Evolutionary conservation across 1,140 invertebrate species (phyloP), one percentile per base, ranked within the genome.

Genomic region (Drosophila pseudoananassae): DNA sequence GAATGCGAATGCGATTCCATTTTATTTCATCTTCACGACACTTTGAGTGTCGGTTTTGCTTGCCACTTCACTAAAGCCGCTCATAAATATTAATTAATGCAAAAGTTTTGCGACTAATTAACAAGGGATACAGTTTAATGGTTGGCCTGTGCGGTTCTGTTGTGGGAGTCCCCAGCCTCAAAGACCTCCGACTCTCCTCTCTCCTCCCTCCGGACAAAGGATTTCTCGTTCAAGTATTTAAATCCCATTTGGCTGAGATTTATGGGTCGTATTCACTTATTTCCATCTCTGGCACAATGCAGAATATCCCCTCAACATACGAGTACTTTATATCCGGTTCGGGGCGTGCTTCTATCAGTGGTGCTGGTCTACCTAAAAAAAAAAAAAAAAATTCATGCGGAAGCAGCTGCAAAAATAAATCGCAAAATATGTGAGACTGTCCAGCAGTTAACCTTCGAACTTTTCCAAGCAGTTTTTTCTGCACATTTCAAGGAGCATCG

Each of bases 21-120:
- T 77, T 81, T 51, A 59, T 74, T 69, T 69, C 27, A 54, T 63
- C 52, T 68, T 61, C 38, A 59, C 40, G 54, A 49, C 52, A 71
- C 61, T 59, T 75, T 60, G 78, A 60, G 65, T 76, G 43, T 43
- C 38, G 76, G 70, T 29, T 53, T 29, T 38, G 46, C 31, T 33
- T 60, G 58, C 36, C 14, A 46, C 20, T 29, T 38, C 49, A 38
- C 14, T 27, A 10, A 10, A 6, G 20, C 43, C 49, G 36, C 66
- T 70, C 63, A 78, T 83, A 76, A 84, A 83, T 83, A 72, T 56
- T 56, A 71, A 83, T 83, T 83, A 76, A 59, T 65, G 57, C 10
- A 3, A 55, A 76, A 79, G 64, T 74, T 83, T 76, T 69, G 68
- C 40, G 51, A 49, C 40, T 65, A 64, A 65, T 64, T 79, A 79